Base-by-base conservation (phyloP, 2,113 vertebrate genomes). In the Tympanuchus pallidicinctus region DNA sequence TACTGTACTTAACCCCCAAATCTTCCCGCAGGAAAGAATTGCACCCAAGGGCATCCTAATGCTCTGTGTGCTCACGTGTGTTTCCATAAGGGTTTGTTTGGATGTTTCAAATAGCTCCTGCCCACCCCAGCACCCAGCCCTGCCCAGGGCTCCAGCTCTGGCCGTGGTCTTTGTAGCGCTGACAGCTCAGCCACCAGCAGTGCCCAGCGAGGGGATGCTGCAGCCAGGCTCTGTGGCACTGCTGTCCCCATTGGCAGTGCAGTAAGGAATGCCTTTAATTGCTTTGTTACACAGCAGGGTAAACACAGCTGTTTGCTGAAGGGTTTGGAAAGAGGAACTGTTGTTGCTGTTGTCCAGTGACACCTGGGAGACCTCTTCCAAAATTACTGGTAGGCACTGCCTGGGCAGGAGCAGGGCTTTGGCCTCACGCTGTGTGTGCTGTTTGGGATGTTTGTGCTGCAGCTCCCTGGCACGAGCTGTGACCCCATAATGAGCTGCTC, bases 221-320 rank as follows among this genome's bases (percentile, higher is more conserved):
- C 50, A 27, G 22, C 25, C 50, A 52, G 50, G 50, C 50, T 52
- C 25, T 25, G 24, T 52, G 50, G 8, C 50, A 27, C 50, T 27
- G 50, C 50, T 52, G 50, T 52, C 50, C 50, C 50, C 50, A 27
- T 15, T 25, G 50, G 50, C 50, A 38, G 28, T 24, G 45, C 40
- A 14, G 48, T 8, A 22, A 9, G 0, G 1, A 34, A 38, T n/a
- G 20, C 34, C 40, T 2, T 25, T 13, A 7, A 16, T 32, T 30
- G 6, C 27, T 82, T 28, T 2, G 2, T 54, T 34, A 21, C 1
- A 0, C 0, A 9, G 38, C 32, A 6, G 16, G 34, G 4, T 0
- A 12, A 47, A 47, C 45, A 47, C 45, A 81, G n/a, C 28, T 70
- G 67, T 57, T 38, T n/a, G 59, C 42, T 2, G 1, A 25, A 3